Evolutionary conservation across 2,797 vertebrate genomes (phyloP).

Genomic region (Siniperca obscura): DNA sequence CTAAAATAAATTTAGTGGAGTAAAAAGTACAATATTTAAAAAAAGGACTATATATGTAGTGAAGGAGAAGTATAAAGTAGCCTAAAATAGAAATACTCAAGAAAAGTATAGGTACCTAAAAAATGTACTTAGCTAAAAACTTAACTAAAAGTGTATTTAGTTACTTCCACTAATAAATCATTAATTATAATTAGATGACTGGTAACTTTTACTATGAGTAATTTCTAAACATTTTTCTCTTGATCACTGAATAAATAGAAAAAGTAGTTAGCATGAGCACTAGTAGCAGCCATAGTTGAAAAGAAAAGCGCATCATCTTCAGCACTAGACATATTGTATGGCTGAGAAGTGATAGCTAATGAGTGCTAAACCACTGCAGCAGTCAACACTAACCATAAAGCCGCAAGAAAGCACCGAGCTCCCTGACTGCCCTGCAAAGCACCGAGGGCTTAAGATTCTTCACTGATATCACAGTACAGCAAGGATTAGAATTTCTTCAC

Average conservation of each 20-base stretch:
- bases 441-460: too few species aligned
- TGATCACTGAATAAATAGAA: not conserved
- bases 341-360: not conserved
- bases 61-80: not conserved
- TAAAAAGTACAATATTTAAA: too few species aligned
- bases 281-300: not conserved
- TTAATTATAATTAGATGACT: not conserved
- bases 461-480: not conserved
- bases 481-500: not conserved
- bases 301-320: not conserved
- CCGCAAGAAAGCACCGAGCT: not conserved
- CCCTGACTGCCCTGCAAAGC: not conserved
- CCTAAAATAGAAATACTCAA: not conserved
- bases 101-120: not conserved
- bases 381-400: not conserved
- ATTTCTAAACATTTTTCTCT: not conserved
- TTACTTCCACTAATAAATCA: not conserved
- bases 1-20: too few species aligned
- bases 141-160: too few species aligned
- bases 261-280: not conserved
- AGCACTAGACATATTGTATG: not conserved
- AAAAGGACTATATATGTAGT: too few species aligned
- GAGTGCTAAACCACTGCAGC: not conserved
- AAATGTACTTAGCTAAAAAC: not conserved
- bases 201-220: too few species aligned